These are phyloP conservation scores for Pseudococcus longispinus DNA, from an alignment of 2,888 invertebrate species.

Conservation along the genomic window DNA sequence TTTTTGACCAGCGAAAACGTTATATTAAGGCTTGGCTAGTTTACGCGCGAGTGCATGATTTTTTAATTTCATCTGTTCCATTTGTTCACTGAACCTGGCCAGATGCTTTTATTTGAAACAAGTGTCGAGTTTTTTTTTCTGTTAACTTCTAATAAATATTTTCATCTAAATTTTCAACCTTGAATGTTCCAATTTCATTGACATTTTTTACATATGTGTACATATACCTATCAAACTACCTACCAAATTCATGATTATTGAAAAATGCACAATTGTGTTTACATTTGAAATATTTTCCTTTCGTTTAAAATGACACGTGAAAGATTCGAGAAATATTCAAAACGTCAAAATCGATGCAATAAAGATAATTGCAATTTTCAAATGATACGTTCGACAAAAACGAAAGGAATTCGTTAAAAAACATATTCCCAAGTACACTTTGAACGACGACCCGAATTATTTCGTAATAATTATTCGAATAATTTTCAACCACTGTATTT, in stretches of 20 bases:
- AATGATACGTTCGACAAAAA: not conserved
- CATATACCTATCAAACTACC: not conserved
- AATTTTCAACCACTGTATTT: not conserved
- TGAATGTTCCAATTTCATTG: not conserved
- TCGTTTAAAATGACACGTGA: no score
- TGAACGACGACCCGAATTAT: not conserved
- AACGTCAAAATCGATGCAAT: not conserved
- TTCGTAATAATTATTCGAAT: not conserved
- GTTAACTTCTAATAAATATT: not conserved
- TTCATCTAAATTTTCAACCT: not conserved
- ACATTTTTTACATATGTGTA: not conserved
- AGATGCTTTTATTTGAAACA: not conserved
- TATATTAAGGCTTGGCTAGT: not conserved
- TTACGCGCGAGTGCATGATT: slow-evolving; percentile 19
- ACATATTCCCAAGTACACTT: not conserved
- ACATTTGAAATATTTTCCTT: no score
- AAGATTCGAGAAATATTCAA: no score
- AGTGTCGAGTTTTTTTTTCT: not conserved
- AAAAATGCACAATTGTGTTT: no score
- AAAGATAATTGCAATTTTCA: no score
- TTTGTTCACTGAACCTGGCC: not conserved
- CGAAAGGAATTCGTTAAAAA: not conserved
- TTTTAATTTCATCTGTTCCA: slow-evolving; percentile 18
- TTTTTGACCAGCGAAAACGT: not conserved
- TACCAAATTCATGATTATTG: no score